A percentile compares a stretch with the other conserved stretches of the same genome.
These are phyloP conservation scores for Ranitomeya imitator DNA, from an alignment of 2,113 vertebrate genomes.

Conservation along the genomic window DNA sequence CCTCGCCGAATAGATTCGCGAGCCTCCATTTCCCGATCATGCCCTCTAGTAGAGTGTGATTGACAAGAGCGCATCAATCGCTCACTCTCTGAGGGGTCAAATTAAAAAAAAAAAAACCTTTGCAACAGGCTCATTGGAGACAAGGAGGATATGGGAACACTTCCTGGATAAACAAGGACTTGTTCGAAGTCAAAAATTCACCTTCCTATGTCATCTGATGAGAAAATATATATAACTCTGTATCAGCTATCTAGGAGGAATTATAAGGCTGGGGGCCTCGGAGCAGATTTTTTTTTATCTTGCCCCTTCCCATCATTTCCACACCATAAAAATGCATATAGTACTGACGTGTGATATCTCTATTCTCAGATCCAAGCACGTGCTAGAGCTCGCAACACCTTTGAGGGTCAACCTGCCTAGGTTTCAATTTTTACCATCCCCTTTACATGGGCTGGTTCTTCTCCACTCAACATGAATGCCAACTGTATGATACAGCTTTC, in stretches of 20 bases:
- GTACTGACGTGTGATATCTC: neutral
- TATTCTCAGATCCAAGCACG: neutral
- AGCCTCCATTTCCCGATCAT: neutral
- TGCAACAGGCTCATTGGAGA: neutral
- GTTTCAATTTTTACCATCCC: too few species aligned
- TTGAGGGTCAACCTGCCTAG: too few species aligned
- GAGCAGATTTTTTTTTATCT: too few species aligned
- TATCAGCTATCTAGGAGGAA: neutral
- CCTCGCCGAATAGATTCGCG: conserved; percentile 11
- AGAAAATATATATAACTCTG: neutral
- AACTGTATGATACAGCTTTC: too few species aligned
- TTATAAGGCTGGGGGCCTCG: too few species aligned
- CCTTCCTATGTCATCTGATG: neutral
- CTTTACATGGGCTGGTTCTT: too few species aligned
- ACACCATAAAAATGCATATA: neutral
- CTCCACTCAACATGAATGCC: too few species aligned
- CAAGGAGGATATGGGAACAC: neutral
- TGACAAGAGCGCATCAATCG: conserved; percentile 13
- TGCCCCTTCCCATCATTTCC: neutral
- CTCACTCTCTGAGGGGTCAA: neutral
- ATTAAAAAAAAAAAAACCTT: neutral
- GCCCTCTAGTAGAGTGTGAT: conserved; percentile 1
- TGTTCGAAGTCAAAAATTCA: neutral
- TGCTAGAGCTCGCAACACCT: too few species aligned
- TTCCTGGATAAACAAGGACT: neutral